Evolutionary conservation across 2,888 invertebrate species (phyloP).

Genomic region (Eucera pruinosa): DNA sequence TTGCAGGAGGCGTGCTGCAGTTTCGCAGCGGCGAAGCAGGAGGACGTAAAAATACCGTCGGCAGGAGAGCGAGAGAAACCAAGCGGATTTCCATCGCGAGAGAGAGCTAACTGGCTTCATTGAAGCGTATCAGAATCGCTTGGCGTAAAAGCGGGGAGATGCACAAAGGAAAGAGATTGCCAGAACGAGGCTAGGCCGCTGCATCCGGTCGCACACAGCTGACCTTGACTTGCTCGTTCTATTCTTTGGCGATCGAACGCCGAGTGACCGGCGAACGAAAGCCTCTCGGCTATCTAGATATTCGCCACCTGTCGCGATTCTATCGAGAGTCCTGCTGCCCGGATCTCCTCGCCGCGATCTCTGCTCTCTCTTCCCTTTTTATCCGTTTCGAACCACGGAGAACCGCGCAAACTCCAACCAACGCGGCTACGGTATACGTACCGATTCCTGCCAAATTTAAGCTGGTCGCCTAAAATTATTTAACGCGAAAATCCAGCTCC

Average conservation of each 20-base stretch:
- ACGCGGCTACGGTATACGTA: no score
- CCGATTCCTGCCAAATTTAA: no score
- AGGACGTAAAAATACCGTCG: not conserved
- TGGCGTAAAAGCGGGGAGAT: slow-evolving; percentile 43
- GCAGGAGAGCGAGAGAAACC: slow-evolving; percentile 11
- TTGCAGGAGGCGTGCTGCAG: no score
- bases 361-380: slow-evolving; percentile 21
- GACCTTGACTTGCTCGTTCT: slow-evolving; percentile 61
- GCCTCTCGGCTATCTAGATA: slow-evolving; percentile 52
- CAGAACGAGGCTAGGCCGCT: slow-evolving; percentile 57
- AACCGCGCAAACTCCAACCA: no score
- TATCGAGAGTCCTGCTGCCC: no score
- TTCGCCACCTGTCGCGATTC: slow-evolving; percentile 63
- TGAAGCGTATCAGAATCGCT: slow-evolving; percentile 49
- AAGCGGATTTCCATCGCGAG: slow-evolving; percentile 22
- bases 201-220: slow-evolving; percentile 61
- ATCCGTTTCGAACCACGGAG: slow-evolving; percentile 7
- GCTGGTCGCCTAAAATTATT: no score
- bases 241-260: slow-evolving; percentile 60
- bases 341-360: no score
- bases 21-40: no score
- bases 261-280: slow-evolving; percentile 43
- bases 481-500: no score
- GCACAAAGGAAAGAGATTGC: slow-evolving; percentile 53
- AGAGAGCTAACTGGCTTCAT: slow-evolving; percentile 44